phyloP scores from a whole-genome alignment of 2,113 vertebrate species.

The Neodon shergylaensis region DNA sequence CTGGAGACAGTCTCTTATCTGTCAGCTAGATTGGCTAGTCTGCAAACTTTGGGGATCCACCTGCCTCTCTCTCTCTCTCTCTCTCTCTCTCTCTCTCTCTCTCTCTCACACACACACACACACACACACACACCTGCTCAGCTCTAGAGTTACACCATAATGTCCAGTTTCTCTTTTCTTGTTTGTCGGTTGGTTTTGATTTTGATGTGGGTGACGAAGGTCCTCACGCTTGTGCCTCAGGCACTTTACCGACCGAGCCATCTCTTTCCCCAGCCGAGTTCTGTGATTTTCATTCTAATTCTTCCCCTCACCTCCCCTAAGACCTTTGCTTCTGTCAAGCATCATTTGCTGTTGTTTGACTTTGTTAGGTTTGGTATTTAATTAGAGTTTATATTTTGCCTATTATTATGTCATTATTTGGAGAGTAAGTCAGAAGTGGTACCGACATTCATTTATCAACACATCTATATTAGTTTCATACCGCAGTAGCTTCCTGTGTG shows the following conservation, averaged over 20 bases:
- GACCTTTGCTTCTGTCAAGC: slow-evolving; percentile 73
- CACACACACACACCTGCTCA: too few species aligned
- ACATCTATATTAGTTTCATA: slow-evolving; percentile 69
- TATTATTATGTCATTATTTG: slow-evolving; percentile 60
- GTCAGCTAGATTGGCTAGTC: background rate
- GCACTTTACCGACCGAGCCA: background rate
- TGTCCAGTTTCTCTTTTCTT: background rate
- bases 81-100: background rate
- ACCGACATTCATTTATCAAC: slow-evolving; percentile 47
- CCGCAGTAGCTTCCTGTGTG: background rate
- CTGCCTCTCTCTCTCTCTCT: background rate
- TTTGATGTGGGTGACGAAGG: background rate
- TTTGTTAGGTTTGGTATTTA: slow-evolving; percentile 69
- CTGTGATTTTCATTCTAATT: slow-evolving; percentile 38
- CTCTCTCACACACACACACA: background rate
- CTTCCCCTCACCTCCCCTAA: slow-evolving; percentile 19
- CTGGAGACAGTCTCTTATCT: background rate
- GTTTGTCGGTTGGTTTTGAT: background rate
- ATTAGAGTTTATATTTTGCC: slow-evolving; percentile 70
- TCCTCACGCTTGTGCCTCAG: accelerated
- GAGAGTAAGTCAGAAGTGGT: slow-evolving; percentile 43
- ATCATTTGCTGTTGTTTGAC: slow-evolving; percentile 75
- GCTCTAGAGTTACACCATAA: background rate
- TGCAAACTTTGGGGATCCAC: background rate
- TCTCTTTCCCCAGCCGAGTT: background rate